Base-by-base conservation (phyloP, 2,888 invertebrate genomes). In the Aproaerema taeniolella region DNA sequence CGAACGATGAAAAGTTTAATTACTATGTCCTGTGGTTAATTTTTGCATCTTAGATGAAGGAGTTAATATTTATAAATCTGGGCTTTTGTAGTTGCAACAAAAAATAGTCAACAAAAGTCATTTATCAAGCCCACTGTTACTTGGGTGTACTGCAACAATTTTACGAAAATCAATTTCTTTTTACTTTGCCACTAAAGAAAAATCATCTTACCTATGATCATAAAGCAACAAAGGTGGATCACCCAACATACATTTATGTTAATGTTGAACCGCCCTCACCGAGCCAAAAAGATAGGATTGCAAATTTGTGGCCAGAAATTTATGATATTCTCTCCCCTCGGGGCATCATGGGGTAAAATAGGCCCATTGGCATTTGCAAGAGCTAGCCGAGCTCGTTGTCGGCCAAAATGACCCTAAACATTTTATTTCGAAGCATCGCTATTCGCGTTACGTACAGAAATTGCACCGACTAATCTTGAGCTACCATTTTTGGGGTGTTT, bases 221-320 rank as follows among this genome's bases (percentile, higher is more conserved):
- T 78, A 68, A 75, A 75, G 68, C 66, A 67, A 69, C 71, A 72
- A n/a, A n/a, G 65, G 67, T 65, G 58, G 62, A 79, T 74, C 70
- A 70, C 72, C 67, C 67, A 66, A 70, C 73, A 69, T 74, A 77
- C 75, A 75, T 79, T 83, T 83, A 86, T 85, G 83, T 80, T 83
- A 83, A 85, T 80, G 75, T 63, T 41, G 53, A 58, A 57, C 67
- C 75, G 70, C 79, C 81, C 79, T 76, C 69, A 73, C 72, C 68
- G 72, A 72, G 68, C 71, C 66, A 60, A 73, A 71, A 74, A 83
- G 80, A 85, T 80, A 82, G 76, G 80, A 85, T 87, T 87, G 83
- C 87, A 85, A 87, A 86, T 87, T 86, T 82, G 81, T 74, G 76
- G 79, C 76, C 70, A 77, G 77, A 79, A 86, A 83, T 87, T 87